These are phyloP conservation scores for Gila robusta DNA, from an alignment of 2,797 vertebrate genomes.

Conservation along the genomic window DNA sequence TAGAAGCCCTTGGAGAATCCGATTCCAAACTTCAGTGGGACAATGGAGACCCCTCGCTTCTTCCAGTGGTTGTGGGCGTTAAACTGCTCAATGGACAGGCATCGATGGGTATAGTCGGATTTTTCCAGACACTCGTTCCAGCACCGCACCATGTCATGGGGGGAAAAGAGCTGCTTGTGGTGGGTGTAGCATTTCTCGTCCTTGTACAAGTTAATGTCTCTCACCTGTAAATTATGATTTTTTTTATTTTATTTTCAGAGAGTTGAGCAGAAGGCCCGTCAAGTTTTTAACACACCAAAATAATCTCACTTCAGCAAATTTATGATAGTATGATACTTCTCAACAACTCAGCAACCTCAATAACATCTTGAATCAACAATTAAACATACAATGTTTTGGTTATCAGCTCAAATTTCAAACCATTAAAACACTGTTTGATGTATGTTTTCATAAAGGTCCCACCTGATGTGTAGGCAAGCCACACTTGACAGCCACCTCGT, in stretches of 20 bases:
- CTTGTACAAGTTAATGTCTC: conserved; percentile 86
- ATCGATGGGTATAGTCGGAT: conserved; percentile 73
- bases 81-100: conserved; percentile 68
- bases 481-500: conserved; percentile 64
- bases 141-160: conserved; percentile 77
- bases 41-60: conserved; percentile 81
- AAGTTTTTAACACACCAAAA: not conserved
- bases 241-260: not conserved
- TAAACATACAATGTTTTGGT: not conserved
- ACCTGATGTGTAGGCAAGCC: conserved; percentile 64
- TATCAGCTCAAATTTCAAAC: not conserved
- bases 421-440: not conserved
- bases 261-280: not conserved
- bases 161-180: conserved; percentile 81
- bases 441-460: not conserved
- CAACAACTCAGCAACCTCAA: not conserved
- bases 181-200: conserved; percentile 72
- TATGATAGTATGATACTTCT: not conserved
- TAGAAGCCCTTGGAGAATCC: conserved; percentile 73
- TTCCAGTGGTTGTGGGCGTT: conserved; percentile 82
- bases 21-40: conserved; percentile 84
- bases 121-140: conserved; percentile 82
- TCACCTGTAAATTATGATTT: conserved; percentile 71
- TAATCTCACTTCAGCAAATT: not conserved
- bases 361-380: not conserved